Conservation (phyloP, 2,797 vertebrate genomes). For the Cygnus olor region DNA sequence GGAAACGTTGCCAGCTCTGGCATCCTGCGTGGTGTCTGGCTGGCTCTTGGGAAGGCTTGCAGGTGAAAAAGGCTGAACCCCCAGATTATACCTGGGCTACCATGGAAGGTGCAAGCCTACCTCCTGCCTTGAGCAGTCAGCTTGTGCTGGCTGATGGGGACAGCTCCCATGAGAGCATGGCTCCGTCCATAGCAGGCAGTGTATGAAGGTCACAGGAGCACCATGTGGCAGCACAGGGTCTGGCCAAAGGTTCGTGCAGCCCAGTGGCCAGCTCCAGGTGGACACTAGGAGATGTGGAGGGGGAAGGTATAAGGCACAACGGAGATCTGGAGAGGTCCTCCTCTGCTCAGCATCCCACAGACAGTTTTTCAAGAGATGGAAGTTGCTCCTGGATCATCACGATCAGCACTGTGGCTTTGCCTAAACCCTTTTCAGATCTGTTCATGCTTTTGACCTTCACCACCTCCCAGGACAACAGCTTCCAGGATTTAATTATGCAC, state of each 20-base stretch:
- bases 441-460: background rate
- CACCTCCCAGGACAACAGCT: background rate
- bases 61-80: background rate
- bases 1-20: background rate
- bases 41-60: background rate
- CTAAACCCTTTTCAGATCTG: background rate
- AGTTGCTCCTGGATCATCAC: background rate
- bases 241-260: background rate
- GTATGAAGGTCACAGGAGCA: background rate
- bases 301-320: background rate
- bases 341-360: background rate
- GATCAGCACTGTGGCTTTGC: background rate
- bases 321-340: background rate
- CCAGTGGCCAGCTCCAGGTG: rapidly evolving
- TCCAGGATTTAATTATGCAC: background rate
- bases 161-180: background rate
- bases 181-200: background rate
- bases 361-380: background rate
- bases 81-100: background rate
- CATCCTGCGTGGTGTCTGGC: background rate
- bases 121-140: background rate
- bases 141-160: background rate
- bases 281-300: background rate
- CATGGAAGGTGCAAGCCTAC: background rate
- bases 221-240: background rate